phyloP scores from a whole-genome alignment of 2,113 vertebrate species.

The Arothron firmamentum region DNA sequence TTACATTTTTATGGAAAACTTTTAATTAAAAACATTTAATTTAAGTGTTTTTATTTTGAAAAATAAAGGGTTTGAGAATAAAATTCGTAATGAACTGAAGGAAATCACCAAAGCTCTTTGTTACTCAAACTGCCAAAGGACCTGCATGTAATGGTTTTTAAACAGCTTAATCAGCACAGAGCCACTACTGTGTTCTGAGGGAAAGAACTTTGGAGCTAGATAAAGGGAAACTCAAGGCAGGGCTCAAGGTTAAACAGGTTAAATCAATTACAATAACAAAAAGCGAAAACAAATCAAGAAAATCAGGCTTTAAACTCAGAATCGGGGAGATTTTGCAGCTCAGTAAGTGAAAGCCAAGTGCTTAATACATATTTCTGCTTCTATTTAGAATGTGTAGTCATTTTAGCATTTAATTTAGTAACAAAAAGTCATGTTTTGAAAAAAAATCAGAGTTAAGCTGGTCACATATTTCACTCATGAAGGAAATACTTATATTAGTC shows the following conservation, averaged over 20 bases:
- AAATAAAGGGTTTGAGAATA: no score
- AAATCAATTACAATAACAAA: conserved; percentile 14
- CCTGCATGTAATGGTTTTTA: no score
- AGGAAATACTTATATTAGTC: neutral
- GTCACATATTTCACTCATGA: neutral
- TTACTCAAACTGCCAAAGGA: no score
- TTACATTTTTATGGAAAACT: no score
- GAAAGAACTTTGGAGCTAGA: conserved; percentile 1
- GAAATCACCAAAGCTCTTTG: no score
- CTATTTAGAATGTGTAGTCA: neutral
- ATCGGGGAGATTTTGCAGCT: neutral
- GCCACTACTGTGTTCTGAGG: neutral
- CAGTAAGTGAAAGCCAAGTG: neutral
- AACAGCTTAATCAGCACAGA: neutral
- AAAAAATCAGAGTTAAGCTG: no score
- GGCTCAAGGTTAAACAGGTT: conserved; percentile 2
- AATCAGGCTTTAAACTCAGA: conserved; percentile 7
- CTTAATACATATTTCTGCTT: conserved; percentile 15
- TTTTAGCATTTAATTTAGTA: neutral
- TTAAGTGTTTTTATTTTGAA: no score
- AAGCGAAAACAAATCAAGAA: neutral
- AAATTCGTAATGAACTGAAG: no score
- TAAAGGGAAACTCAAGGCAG: neutral
- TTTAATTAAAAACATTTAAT: no score
- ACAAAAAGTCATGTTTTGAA: no score